Evolutionary conservation across 2,888 invertebrate species (phyloP).

Genomic region (Caenorhabditis sp.): DNA sequence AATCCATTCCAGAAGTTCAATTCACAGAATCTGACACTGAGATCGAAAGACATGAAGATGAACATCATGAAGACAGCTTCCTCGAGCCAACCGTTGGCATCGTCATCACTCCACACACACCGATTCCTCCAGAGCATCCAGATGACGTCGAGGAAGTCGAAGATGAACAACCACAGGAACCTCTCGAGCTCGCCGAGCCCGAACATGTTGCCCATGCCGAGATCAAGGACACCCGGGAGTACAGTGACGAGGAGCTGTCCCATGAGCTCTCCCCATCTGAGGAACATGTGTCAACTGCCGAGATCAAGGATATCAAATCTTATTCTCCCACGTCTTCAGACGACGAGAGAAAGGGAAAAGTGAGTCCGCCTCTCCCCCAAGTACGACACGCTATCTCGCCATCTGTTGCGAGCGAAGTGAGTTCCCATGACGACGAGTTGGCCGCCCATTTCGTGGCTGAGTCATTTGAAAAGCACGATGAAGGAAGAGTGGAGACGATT

Average conservation of each 20-base stretch:
- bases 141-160: conserved; percentile 62
- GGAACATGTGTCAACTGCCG: conserved; percentile 63
- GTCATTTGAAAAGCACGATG: conserved; percentile 58
- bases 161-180: conserved; percentile 63
- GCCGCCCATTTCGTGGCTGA: conserved; percentile 63
- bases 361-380: conserved; percentile 47
- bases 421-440: conserved; percentile 56
- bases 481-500: conserved; percentile 36
- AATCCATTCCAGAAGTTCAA: conserved; percentile 21
- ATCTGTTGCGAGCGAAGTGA: conserved; percentile 47
- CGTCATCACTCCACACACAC: conserved; percentile 69
- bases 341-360: conserved; percentile 46
- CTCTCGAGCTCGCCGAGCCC: conserved; percentile 62
- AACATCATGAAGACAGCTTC: conserved; percentile 20
- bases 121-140: conserved; percentile 62
- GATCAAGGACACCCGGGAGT: conserved; percentile 61
- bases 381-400: conserved; percentile 45
- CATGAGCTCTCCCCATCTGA: conserved; percentile 58
- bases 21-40: conserved; percentile 23
- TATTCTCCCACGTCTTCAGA: conserved; percentile 59
- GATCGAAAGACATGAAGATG: not conserved
- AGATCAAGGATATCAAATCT: conserved; percentile 56
- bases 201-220: conserved; percentile 67
- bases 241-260: conserved; percentile 57
- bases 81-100: conserved; percentile 60